Evolutionary conservation across 2,888 invertebrate species (phyloP), one percentile per base, ranked within the genome.

Genomic region (Trichogramma evanescens): DNA sequence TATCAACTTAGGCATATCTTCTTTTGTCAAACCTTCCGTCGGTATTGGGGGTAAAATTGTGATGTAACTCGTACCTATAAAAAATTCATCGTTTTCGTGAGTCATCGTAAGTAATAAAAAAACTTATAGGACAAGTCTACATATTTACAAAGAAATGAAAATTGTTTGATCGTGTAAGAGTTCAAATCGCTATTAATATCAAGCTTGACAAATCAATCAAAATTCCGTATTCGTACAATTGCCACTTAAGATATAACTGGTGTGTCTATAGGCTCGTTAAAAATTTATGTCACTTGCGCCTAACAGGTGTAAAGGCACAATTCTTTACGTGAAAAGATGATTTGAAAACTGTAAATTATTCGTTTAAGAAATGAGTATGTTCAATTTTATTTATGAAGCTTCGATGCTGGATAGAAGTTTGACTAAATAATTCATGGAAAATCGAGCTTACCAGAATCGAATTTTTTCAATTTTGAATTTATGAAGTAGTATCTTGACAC

Each of bases 401-500:
- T 26, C 26, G 26, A 26, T 26, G 26, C 26, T 26, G 26, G 26
- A 26, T 26, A 26, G 26, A 26, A 26, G 26, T 26, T 26, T 26
- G 26, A 26, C 8, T 45, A 45, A 45, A 45, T 45, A 8, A n/a
- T 45, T 3, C 45, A 9, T 45, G 45, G n/a, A 3, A 45, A 45
- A 8, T 45, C 1, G n/a, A 9, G 45, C 8, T 69, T 74, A 87
- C 89, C 89, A 74, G 83, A 81, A 62, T 85, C 84, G 73, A 91
- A 90, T 65, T 81, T 80, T 68, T 83, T 84, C 63, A 80, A 78
- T 63, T 83, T 80, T 26, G 78, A 74, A 67, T 88, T 86, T 57
- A 90, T 78, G 74, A 89, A 89, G 67, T 87, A 84, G 78, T 94
- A 95, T 71, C 88, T 84, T 6, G 93, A 93, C 61, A 93, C 87